Conservation (phyloP, 2,797 vertebrate species). For the Periophthalmus magnuspinnatus region DNA sequence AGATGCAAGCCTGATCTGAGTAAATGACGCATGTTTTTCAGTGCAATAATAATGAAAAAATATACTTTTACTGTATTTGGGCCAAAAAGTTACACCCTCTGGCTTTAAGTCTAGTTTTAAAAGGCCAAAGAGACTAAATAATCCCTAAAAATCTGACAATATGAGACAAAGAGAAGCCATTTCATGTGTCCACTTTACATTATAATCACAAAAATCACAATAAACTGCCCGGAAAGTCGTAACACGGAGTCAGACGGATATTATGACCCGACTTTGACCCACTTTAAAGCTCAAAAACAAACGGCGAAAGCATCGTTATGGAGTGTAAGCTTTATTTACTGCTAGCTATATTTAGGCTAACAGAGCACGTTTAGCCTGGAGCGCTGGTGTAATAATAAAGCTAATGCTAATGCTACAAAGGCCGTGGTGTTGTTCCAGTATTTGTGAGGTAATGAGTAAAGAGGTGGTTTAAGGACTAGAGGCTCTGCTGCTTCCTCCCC, state of each 20-base stretch:
- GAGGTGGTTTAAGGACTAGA: constrained; percentile 46
- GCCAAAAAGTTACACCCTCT: too few relatives aligned
- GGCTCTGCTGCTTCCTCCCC: constrained; percentile 13
- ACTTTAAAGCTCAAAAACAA: constrained; percentile 30
- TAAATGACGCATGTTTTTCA: too few relatives aligned
- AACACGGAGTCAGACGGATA: constrained; percentile 18
- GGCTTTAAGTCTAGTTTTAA: constrained; percentile 39
- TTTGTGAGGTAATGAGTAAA: constrained; percentile 64
- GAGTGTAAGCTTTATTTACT: constrained; percentile 17
- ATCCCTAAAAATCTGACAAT: constrained; percentile 32
- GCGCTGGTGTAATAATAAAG: constrained; percentile 46
- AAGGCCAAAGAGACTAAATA: constrained; percentile 38
- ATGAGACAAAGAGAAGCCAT: constrained; percentile 20
- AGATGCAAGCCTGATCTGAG: too few relatives aligned
- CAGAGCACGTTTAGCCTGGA: constrained; percentile 20
- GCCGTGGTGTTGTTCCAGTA: constrained; percentile 41
- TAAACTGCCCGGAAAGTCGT: constrained; percentile 4
- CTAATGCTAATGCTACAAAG: constrained; percentile 55
- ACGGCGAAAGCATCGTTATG: constrained; percentile 1
- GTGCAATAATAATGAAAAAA: too few relatives aligned
- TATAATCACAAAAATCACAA: too few relatives aligned
- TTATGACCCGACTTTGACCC: constrained; percentile 27
- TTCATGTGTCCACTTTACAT: constrained; percentile 21
- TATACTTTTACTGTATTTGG: too few relatives aligned
- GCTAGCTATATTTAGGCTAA: constrained; percentile 15